Percentiles rank a stretch among this genome's conserved stretches.
phyloP scores from a whole-genome alignment of 2,888 invertebrate genomes.

The Dicroscelio sp. region DNA sequence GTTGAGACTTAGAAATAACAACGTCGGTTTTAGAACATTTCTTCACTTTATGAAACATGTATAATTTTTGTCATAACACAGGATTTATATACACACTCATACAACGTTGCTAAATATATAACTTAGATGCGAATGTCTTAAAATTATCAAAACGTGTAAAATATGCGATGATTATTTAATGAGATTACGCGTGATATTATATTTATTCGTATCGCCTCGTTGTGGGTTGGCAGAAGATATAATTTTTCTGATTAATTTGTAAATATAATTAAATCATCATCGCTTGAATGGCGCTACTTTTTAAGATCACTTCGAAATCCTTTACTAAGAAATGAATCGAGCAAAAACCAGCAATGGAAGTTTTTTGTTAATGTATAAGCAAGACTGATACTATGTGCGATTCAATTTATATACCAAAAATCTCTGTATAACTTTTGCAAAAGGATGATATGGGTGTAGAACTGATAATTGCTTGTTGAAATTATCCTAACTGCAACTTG shows the following conservation, averaged over 20 bases:
- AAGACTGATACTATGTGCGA: constrained; percentile 66
- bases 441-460: constrained; percentile 12
- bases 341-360: constrained; percentile 36
- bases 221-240: no score
- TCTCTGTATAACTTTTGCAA: constrained; percentile 20
- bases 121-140: no score
- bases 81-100: no score
- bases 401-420: constrained; percentile 63
- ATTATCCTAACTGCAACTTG: no score
- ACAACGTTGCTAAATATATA: no score
- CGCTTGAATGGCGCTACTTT: constrained; percentile 24
- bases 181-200: constrained; percentile 26
- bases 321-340: constrained; percentile 29
- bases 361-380: constrained; percentile 32
- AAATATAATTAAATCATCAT: constrained; percentile 43
- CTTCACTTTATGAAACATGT: no score
- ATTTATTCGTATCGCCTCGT: no score
- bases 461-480: no score
- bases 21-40: no score
- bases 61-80: no score
- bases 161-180: constrained; percentile 48
- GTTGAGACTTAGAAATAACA: no score
- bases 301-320: constrained; percentile 5
- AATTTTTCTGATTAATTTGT: neutral
- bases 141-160: no score